These are phyloP conservation scores for Drosophila mayaguana DNA, from an alignment of 2,888 invertebrate genomes.

Conservation along the genomic window DNA sequence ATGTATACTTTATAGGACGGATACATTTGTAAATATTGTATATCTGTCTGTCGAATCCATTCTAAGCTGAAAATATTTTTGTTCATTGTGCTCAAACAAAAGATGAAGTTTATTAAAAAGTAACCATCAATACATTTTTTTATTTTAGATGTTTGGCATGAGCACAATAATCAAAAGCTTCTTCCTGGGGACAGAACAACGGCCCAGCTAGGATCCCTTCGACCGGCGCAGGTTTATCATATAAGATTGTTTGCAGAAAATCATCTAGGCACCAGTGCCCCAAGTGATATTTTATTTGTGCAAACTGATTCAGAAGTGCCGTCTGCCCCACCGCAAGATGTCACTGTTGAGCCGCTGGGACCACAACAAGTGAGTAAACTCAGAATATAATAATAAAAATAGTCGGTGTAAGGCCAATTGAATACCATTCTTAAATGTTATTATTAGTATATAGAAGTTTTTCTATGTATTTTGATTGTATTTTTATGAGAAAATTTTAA, in stretches of 20 bases:
- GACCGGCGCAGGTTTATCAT: constrained; percentile 87
- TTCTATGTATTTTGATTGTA: too few species aligned
- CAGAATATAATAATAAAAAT: background rate
- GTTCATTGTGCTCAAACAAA: background rate
- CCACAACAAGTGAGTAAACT: constrained; percentile 86
- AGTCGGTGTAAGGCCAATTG: background rate
- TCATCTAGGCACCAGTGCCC: constrained; percentile 87
- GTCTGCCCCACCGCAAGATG: constrained; percentile 89
- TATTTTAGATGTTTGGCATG: constrained; percentile 87
- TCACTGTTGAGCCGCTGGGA: constrained; percentile 89
- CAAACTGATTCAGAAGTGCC: constrained; percentile 88
- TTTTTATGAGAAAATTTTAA: background rate
- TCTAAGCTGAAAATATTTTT: too few species aligned
- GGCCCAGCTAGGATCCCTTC: constrained; percentile 86
- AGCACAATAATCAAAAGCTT: constrained; percentile 87
- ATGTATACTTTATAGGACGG: too few species aligned
- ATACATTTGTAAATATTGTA: too few species aligned
- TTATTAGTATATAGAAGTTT: too few species aligned
- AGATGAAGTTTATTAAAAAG: background rate
- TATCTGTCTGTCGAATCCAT: too few species aligned
- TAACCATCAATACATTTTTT: background rate
- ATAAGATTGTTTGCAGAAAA: constrained; percentile 88
- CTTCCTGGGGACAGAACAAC: constrained; percentile 86
- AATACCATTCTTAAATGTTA: too few species aligned
- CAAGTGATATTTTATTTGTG: constrained; percentile 87